Conservation (phyloP, 1,140 invertebrate species). For the Diorhabda elongata region DNA sequence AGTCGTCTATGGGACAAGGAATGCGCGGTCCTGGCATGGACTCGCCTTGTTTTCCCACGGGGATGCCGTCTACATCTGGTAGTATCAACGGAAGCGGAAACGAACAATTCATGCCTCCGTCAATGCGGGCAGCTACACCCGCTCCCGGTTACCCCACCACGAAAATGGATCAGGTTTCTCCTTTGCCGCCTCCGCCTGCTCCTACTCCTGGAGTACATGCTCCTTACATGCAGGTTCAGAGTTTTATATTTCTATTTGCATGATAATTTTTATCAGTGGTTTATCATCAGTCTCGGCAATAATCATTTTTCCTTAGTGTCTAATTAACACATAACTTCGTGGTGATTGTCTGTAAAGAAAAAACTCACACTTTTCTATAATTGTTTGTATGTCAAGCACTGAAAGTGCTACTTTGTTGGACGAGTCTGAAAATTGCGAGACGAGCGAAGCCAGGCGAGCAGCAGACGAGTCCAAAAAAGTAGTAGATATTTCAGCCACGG, state of each 20-base stretch:
- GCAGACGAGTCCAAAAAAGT: no score
- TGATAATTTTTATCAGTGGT: not conserved
- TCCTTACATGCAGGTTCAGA: conserved; percentile 18
- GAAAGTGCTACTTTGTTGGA: no score
- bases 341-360: no score
- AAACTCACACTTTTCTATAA: no score
- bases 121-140: not conserved
- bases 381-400: no score
- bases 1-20: conserved; percentile 4
- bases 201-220: not conserved
- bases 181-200: conserved; percentile 12
- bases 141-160: not conserved
- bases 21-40: conserved; percentile 14
- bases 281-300: not conserved
- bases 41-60: conserved; percentile 10
- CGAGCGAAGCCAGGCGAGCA: no score
- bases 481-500: no score
- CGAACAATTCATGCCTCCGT: conserved; percentile 12
- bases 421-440: no score
- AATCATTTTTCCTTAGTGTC: no score
- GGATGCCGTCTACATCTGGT: not conserved
- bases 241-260: not conserved
- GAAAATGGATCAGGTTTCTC: conserved; percentile 3
- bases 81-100: conserved; percentile 5
- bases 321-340: no score